Evolutionary conservation across 2,113 vertebrate genomes (phyloP).

Genomic region (Lycaon pictus): DNA sequence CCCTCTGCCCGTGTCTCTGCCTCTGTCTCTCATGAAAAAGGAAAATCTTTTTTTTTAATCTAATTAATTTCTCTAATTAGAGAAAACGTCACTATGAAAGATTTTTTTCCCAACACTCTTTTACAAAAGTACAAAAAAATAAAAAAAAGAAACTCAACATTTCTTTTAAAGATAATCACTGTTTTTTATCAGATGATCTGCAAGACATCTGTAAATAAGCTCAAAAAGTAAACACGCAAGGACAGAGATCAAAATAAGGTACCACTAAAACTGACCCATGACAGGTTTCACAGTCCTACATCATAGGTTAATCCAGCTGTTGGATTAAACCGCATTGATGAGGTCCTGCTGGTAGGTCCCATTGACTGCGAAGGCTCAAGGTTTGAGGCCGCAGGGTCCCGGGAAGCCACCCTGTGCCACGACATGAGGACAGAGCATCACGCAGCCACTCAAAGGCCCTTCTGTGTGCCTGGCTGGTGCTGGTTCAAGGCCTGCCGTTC

Average conservation of each 20-base stretch:
- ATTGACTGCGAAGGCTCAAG: neutral
- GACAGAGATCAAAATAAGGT: neutral
- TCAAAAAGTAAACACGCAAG: neutral
- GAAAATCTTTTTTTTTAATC: neutral
- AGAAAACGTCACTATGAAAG: neutral
- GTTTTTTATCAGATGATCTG: neutral
- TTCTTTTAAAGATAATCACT: neutral
- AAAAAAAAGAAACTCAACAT: neutral
- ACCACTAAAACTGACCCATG: neutral
- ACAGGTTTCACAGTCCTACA: neutral
- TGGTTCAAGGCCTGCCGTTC: neutral
- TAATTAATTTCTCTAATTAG: neutral
- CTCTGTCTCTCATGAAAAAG: too few species aligned
- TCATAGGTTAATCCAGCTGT: neutral
- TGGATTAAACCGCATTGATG: neutral
- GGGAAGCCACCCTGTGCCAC: fast-evolving
- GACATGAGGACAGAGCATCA: fast-evolving
- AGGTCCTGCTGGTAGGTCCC: fast-evolving
- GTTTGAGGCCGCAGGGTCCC: fast-evolving
- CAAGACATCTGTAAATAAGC: neutral
- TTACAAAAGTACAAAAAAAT: neutral
- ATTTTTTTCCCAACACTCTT: neutral
- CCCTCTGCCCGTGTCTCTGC: too few species aligned
- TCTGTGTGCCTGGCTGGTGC: neutral
- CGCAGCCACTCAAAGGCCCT: fast-evolving